Percentiles rank a stretch among this genome's conserved stretches.
Evolutionary conservation across 1,140 invertebrate species (phyloP).

Genomic region (Helicoverpa zea): DNA sequence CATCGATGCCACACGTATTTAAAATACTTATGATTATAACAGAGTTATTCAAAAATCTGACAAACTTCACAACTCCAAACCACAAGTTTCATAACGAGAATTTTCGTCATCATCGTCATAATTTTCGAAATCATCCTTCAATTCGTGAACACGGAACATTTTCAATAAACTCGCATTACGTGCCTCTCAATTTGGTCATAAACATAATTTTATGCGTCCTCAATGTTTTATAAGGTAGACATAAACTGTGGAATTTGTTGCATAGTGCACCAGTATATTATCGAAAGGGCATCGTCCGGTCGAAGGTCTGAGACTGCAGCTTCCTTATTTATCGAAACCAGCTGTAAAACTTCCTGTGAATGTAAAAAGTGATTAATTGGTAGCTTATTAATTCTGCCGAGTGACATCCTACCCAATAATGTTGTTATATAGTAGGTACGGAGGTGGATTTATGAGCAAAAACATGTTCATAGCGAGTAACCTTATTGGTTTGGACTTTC

Average conservation of each 20-base stretch:
- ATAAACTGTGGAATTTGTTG: slow-evolving; percentile 10
- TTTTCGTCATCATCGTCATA: background rate
- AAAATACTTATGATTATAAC: too few relatives aligned
- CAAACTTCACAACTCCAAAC: background rate
- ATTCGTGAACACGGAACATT: background rate
- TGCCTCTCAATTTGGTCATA: background rate
- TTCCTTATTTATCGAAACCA: slow-evolving; percentile 34
- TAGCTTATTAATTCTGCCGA: background rate
- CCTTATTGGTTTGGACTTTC: too few relatives aligned
- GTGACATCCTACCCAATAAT: background rate
- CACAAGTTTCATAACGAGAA: background rate
- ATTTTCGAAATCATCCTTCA: background rate
- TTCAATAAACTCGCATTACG: background rate
- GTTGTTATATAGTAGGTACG: too few relatives aligned
- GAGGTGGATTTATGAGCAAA: too few relatives aligned
- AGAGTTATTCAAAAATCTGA: too few relatives aligned
- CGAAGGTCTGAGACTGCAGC: slow-evolving; percentile 11
- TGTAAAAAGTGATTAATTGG: background rate
- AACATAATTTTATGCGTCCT: background rate
- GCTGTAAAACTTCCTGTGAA: slow-evolving; percentile 24
- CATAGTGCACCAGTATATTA: slow-evolving; percentile 22
- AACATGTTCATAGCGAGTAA: too few relatives aligned
- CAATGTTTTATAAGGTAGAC: slow-evolving; percentile 7
- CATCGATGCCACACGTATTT: too few relatives aligned
- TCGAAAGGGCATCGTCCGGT: slow-evolving; percentile 21